These are phyloP conservation scores for Pelecanoides urinatrix DNA, from an alignment of 2,113 vertebrate genomes.

Conservation along the genomic window DNA sequence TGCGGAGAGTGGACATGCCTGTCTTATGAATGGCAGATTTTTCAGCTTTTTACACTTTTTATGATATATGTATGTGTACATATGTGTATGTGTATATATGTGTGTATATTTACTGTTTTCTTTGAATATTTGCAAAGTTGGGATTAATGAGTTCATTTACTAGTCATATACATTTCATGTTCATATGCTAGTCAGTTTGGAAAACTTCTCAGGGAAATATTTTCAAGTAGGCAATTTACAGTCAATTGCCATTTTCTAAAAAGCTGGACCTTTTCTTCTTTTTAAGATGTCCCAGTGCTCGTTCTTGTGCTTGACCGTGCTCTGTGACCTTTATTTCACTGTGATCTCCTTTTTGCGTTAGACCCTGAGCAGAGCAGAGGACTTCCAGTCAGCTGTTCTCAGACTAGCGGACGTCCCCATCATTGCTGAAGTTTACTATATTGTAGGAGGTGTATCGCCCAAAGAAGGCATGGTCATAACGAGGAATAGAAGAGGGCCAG, in stretches of 20 bases:
- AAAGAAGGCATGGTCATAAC: slow-evolving; percentile 90
- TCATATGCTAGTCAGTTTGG: not conserved
- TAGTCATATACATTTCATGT: not conserved
- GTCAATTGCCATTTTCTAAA: not conserved
- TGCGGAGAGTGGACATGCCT: not conserved
- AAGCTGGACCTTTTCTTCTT: not conserved
- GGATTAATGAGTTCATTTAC: not conserved
- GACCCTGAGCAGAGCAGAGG: slow-evolving; percentile 74
- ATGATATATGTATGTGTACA: not conserved
- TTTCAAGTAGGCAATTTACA: not conserved
- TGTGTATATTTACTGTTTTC: not conserved
- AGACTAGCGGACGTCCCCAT: slow-evolving; percentile 83
- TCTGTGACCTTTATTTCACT: not conserved
- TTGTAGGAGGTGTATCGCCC: slow-evolving; percentile 80
- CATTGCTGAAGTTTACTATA: slow-evolving; percentile 91
- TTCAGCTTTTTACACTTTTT: not conserved
- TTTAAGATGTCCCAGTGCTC: not conserved
- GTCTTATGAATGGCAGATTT: not conserved
- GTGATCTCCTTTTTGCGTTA: slow-evolving; percentile 11
- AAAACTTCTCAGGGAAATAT: not conserved
- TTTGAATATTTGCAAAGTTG: not conserved
- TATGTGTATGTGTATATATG: not conserved
- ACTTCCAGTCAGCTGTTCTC: slow-evolving; percentile 83
- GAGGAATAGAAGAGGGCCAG: slow-evolving; percentile 80
- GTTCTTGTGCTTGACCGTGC: rapidly evolving